phyloP scores from a whole-genome alignment of 2,797 vertebrate species.

The Steatocranus sp. region DNA sequence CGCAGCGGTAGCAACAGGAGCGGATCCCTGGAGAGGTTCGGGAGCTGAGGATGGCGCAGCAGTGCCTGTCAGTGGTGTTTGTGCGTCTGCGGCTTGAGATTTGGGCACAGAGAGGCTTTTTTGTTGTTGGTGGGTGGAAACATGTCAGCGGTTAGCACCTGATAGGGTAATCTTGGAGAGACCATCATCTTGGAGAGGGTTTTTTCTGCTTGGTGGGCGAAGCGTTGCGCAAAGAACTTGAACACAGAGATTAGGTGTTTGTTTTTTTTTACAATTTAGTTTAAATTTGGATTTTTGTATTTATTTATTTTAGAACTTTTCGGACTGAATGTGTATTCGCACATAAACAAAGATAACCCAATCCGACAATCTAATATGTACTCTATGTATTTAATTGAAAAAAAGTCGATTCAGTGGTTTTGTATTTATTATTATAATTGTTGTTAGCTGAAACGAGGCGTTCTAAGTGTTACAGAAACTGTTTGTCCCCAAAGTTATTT shows the following conservation, averaged over 20 bases:
- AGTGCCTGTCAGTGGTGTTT: slow-evolving; percentile 72
- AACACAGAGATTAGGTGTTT: neutral
- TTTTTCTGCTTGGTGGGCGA: slow-evolving; percentile 45
- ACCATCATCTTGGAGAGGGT: slow-evolving; percentile 64
- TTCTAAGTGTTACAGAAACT: slow-evolving; percentile 11
- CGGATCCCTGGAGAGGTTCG: slow-evolving; percentile 48
- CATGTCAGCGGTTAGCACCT: slow-evolving; percentile 84
- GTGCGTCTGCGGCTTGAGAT: slow-evolving; percentile 73
- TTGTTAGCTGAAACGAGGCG: neutral
- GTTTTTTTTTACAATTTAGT: neutral
- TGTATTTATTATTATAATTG: neutral
- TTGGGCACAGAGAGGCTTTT: slow-evolving; percentile 78
- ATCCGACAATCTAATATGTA: neutral
- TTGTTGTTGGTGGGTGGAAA: slow-evolving; percentile 83
- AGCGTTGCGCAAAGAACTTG: slow-evolving; percentile 18
- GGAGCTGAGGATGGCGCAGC: slow-evolving; percentile 59
- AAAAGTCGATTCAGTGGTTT: neutral
- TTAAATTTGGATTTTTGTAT: neutral
- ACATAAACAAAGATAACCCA: neutral
- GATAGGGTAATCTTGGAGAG: slow-evolving; percentile 79
- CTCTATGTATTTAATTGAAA: neutral
- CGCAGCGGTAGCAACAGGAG: slow-evolving; percentile 26
- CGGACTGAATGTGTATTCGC: neutral
- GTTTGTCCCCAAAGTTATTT: neutral
- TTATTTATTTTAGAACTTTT: fast-evolving